Evolutionary conservation across 64 coral and sea anemone species (phyloP), one percentile per base, ranked within the genome.

Genomic region (Acropora yongei): DNA sequence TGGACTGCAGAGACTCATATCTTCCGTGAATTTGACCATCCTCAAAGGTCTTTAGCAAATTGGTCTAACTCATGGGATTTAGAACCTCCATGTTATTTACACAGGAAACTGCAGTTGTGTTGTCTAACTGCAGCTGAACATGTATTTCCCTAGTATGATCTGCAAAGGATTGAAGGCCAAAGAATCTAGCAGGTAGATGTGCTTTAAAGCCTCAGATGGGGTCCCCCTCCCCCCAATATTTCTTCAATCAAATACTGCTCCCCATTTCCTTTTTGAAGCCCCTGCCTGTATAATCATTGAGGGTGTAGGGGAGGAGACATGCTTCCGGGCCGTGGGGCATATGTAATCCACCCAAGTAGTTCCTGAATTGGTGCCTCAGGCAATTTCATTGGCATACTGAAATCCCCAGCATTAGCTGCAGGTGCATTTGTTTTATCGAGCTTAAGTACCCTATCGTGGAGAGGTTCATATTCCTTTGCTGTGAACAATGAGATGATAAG

Each of bases 71-170:
- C 51, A 41, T 16, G 17, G 13, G 92, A 94, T n/a, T 98, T 74
- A 2, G 77, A 74, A 6, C 91, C 89, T 8, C 96, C 96, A 86
- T 98, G 55, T 93, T 88, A 19, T 87, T 93, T 41, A 97, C 68
- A 66, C 84, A 97, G 6, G 88, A 76, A 49, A 97, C 83, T 44
- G 95, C 71, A 8, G 91, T 96, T 40, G 82, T 87, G 68, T 91
- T 93, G 44, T 96, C 91, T 44, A 90, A 46, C 55, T 88, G 80
- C 6, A 93, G 66, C 72, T 76, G 16, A 41, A 97, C 72, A 88
- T 93, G 95, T 20, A 6, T 90, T 9, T 69, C 12, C 6, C 43
- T 82, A 42, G 18, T 48, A 45, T 78, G 57, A 11, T 48, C 66
- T 43, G 49, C 57, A 74, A 91, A 93, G 13, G 94, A 88, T 78